phyloP scores from a whole-genome alignment of 1,140 invertebrate genomes.

The Rhyzopertha dominica region DNA sequence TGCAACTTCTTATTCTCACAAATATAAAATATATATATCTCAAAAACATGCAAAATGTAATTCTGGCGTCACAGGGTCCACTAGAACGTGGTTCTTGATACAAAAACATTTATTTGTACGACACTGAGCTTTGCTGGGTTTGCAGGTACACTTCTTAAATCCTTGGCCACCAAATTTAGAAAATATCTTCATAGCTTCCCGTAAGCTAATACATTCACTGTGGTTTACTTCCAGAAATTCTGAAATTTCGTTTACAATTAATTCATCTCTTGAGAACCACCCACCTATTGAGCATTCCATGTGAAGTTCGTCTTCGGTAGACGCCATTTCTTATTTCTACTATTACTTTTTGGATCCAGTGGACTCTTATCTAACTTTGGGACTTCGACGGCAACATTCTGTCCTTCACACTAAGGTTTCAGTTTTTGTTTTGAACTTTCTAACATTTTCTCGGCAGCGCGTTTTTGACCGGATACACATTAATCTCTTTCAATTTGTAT shows the following conservation, averaged over 20 bases:
- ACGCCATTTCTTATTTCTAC: conserved; percentile 25
- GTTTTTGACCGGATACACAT: conserved; percentile 23
- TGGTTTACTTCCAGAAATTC: too few relatives aligned
- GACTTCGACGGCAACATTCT: conserved; percentile 27
- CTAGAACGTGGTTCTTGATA: too few relatives aligned
- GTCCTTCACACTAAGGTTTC: conserved; percentile 20
- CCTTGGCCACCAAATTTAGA: conserved; percentile 19
- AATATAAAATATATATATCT: too few relatives aligned
- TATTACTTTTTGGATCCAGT: conserved; percentile 25
- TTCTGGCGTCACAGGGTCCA: too few relatives aligned
- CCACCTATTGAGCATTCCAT: conserved; percentile 27
- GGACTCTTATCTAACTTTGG: conserved; percentile 28
- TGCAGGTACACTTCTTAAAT: conserved; percentile 19
- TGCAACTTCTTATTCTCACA: too few relatives aligned
- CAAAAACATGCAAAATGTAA: too few relatives aligned
- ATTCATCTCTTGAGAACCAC: conserved; percentile 25
- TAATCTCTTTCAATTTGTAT: conserved; percentile 23
- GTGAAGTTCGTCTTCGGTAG: conserved; percentile 28
- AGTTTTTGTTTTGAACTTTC: conserved; percentile 25
- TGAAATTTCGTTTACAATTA: too few relatives aligned
- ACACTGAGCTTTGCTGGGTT: conserved; percentile 16
- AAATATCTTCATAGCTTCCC: conserved; percentile 15
- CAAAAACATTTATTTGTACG: conserved; percentile 19
- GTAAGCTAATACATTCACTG: too few relatives aligned
- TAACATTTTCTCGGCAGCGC: conserved; percentile 30